Percentiles rank a stretch among this genome's conserved stretches.
Conservation (phyloP, 2,797 vertebrate species). For the Apogon talboti region DNA sequence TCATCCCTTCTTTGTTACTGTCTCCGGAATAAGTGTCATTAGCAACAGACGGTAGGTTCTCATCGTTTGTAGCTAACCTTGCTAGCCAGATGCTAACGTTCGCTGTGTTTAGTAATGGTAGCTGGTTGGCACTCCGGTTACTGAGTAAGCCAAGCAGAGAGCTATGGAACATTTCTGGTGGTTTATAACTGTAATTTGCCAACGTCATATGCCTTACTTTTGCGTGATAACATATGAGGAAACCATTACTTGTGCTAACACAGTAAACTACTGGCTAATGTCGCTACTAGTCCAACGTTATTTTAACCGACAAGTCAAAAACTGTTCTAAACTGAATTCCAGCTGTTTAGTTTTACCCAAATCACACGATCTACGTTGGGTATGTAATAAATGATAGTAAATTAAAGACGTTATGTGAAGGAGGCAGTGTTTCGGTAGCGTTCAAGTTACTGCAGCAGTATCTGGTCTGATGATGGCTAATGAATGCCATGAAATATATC, state of each 20-base stretch:
- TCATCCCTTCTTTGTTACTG: constrained; percentile 16
- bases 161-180: background rate
- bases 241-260: constrained; percentile 32
- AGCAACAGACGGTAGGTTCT: constrained; percentile 80
- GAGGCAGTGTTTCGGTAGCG: too few species aligned
- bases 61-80: constrained; percentile 64
- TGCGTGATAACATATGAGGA: background rate
- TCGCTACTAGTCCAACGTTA: constrained; percentile 12
- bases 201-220: background rate
- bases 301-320: background rate
- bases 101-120: constrained; percentile 55
- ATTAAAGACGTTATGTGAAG: background rate
- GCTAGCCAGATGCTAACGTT: constrained; percentile 69
- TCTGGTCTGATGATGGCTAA: background rate
- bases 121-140: constrained; percentile 44
- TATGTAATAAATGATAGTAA: background rate
- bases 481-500: constrained; percentile 6
- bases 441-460: background rate
- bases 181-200: background rate
- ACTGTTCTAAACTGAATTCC: background rate
- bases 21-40: constrained; percentile 58
- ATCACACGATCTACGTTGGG: background rate
- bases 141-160: constrained; percentile 14
- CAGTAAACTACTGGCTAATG: constrained; percentile 21
- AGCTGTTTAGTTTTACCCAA: background rate